phyloP scores from a whole-genome alignment of 2,888 invertebrate genomes.

The Machimus atricapillus region DNA sequence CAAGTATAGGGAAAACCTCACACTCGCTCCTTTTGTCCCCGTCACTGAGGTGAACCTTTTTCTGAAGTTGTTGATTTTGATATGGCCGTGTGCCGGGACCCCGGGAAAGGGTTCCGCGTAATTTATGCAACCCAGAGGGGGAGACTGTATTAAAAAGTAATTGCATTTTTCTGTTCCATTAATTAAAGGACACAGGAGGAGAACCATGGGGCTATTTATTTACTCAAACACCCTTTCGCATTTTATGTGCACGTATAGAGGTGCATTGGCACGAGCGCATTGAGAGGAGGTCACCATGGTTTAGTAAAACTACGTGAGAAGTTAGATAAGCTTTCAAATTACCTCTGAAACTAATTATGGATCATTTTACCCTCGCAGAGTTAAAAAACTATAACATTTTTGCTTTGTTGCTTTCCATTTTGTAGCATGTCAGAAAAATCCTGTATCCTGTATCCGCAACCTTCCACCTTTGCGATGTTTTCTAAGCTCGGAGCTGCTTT shows the following conservation, averaged over 20 bases:
- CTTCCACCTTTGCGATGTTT: too few relatives aligned
- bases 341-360: neutral
- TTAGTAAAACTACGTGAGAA: neutral
- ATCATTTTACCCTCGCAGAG: too few relatives aligned
- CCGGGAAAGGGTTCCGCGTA: neutral
- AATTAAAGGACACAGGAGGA: neutral
- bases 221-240: neutral
- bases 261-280: neutral
- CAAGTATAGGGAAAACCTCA: neutral
- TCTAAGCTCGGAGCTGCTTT: too few relatives aligned
- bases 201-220: neutral
- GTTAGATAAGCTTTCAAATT: neutral
- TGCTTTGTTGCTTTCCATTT: too few relatives aligned
- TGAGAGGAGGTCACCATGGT: neutral
- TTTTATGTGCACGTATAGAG: neutral
- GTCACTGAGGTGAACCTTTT: neutral
- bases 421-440: too few relatives aligned
- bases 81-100: neutral
- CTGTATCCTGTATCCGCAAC: too few relatives aligned
- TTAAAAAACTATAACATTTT: too few relatives aligned
- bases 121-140: neutral
- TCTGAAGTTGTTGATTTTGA: neutral
- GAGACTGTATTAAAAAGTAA: neutral
- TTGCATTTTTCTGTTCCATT: neutral
- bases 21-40: neutral